Conservation (phyloP, 2,797 vertebrate species). For the Macropodus opercularis region DNA sequence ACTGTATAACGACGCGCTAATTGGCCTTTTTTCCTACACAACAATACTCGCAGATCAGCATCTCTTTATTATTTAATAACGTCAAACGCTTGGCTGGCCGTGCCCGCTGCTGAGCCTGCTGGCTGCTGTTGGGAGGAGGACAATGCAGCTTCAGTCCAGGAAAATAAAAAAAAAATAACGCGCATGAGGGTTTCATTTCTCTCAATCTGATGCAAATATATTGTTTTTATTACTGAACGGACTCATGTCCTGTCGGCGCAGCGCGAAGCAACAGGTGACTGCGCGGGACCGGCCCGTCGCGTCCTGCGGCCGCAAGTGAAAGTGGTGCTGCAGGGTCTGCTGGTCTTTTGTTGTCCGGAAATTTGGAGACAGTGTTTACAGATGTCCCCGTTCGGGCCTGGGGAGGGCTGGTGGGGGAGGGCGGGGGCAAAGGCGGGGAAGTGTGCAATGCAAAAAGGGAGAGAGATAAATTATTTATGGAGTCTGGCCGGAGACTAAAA, state of each 20-base stretch:
- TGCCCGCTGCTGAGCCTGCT: constrained; percentile 85
- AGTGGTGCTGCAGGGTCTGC: constrained; percentile 58
- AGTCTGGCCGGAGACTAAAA: no score
- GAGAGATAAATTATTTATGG: not conserved
- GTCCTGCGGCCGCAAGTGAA: constrained; percentile 62
- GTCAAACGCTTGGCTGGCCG: constrained; percentile 92
- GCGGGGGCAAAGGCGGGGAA: not conserved
- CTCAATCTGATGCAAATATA: not conserved
- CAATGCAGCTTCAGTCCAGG: constrained; percentile 87
- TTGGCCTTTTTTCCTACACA: constrained; percentile 88
- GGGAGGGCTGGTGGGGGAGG: not conserved
- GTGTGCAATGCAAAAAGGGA: not conserved
- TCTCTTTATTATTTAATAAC: constrained; percentile 98
- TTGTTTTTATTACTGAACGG: not conserved
- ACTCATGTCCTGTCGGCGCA: not conserved
- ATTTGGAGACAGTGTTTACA: constrained; percentile 62
- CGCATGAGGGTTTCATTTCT: not conserved
- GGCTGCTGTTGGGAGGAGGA: constrained; percentile 83
- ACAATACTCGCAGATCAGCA: constrained; percentile 89
- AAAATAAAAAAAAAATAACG: constrained; percentile 25
- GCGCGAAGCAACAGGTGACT: constrained; percentile 63
- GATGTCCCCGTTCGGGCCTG: constrained; percentile 49
- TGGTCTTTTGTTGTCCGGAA: constrained; percentile 68
- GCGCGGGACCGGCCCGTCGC: constrained; percentile 15
- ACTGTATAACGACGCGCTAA: constrained; percentile 90